These are phyloP conservation scores for Cancer borealis DNA, from an alignment of 2,888 invertebrate genomes.

Conservation along the genomic window DNA sequence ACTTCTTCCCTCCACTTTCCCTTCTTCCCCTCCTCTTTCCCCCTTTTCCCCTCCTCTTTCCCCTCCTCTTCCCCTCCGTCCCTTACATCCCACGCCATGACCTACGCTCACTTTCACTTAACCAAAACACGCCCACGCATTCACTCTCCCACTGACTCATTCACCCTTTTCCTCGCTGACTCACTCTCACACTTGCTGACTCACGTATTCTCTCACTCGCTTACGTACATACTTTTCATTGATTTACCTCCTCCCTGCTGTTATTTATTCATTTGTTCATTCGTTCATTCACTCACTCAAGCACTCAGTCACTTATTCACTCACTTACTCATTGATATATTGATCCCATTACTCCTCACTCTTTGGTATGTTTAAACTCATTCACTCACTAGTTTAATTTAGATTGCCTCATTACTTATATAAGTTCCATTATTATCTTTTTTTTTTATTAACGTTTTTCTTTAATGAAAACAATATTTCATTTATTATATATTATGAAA, in stretches of 20 bases:
- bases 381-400: neutral
- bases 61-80: neutral
- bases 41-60: neutral
- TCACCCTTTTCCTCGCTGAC: neutral
- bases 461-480: neutral
- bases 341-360: neutral
- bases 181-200: neutral
- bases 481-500: neutral
- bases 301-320: neutral
- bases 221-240: neutral
- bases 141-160: neutral
- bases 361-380: neutral
- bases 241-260: neutral
- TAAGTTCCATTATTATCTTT: neutral
- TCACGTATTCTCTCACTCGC: neutral
- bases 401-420: no score
- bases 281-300: neutral
- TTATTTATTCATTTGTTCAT: slow-evolving; percentile 11
- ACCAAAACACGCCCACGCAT: neutral
- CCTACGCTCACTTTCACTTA: neutral
- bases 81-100: neutral
- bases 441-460: neutral
- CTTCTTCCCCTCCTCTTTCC: neutral
- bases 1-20: neutral
- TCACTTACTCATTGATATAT: neutral